phyloP scores from a whole-genome alignment of 2,113 vertebrate genomes.

The Bufo gargarizans region DNA sequence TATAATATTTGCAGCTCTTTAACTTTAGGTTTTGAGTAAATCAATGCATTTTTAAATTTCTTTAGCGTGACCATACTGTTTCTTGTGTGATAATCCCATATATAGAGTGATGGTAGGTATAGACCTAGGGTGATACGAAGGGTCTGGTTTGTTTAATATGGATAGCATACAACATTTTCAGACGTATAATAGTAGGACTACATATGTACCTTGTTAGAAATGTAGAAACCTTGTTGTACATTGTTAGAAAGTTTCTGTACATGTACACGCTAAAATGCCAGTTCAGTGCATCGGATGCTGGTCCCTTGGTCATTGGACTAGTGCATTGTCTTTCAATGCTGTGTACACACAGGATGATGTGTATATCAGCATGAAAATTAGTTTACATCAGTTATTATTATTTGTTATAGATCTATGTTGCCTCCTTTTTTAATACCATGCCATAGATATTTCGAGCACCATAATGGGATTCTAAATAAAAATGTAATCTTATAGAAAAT shows the following conservation, averaged over 20 bases:
- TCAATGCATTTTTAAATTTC: no score
- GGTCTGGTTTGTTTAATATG: not conserved
- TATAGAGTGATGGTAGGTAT: not conserved
- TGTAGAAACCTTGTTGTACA: no score
- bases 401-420: not conserved
- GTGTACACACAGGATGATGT: not conserved
- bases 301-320: not conserved
- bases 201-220: not conserved
- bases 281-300: not conserved
- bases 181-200: no score
- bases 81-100: not conserved
- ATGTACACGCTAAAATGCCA: no score
- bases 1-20: no score
- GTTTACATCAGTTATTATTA: not conserved
- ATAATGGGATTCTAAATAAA: not conserved
- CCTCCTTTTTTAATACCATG: slow-evolving; percentile 1
- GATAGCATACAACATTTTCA: not conserved
- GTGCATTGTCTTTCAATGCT: not conserved
- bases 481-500: not conserved
- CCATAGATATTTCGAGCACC: not conserved
- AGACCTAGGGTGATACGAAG: not conserved
- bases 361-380: not conserved
- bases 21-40: no score
- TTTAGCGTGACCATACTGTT: no score
- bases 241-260: no score